A percentile compares a stretch with the other conserved stretches of the same genome.
These are phyloP conservation scores for Ascaphus truei DNA, from an alignment of 2,113 vertebrate species.

Conservation along the genomic window DNA sequence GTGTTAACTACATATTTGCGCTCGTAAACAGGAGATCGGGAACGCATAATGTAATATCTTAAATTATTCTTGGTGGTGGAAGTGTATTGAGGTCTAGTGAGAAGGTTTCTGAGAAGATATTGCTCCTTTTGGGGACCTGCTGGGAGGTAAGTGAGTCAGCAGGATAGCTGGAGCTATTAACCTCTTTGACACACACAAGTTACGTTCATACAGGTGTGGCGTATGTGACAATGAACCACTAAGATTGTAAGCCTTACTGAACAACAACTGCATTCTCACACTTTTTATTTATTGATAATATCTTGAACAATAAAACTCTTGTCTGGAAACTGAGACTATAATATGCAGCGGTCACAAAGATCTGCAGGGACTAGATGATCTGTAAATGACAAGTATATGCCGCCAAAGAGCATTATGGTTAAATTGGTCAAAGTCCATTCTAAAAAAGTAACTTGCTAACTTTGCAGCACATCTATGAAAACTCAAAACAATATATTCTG, in stretches of 20 bases:
- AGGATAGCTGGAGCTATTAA: too few species aligned
- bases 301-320: not conserved
- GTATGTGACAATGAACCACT: too few species aligned
- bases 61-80: too few species aligned
- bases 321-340: conserved; percentile 13
- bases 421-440: conserved; percentile 3
- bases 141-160: too few species aligned
- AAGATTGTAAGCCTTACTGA: not conserved
- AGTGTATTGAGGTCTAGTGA: too few species aligned
- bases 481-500: not conserved
- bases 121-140: too few species aligned
- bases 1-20: too few species aligned
- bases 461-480: not conserved
- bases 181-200: too few species aligned
- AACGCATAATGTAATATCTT: too few species aligned
- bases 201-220: too few species aligned
- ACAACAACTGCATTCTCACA: not conserved
- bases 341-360: not conserved
- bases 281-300: not conserved
- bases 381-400: conserved; percentile 1
- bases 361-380: conserved; percentile 5
- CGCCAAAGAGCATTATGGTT: not conserved
- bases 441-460: not conserved
- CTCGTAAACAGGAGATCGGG: too few species aligned
- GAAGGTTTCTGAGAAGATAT: too few species aligned